A percentile compares a stretch with the other conserved stretches of the same genome.
Conservation (phyloP, 1,140 invertebrate species). For the Scaptomyza graminum region DNA sequence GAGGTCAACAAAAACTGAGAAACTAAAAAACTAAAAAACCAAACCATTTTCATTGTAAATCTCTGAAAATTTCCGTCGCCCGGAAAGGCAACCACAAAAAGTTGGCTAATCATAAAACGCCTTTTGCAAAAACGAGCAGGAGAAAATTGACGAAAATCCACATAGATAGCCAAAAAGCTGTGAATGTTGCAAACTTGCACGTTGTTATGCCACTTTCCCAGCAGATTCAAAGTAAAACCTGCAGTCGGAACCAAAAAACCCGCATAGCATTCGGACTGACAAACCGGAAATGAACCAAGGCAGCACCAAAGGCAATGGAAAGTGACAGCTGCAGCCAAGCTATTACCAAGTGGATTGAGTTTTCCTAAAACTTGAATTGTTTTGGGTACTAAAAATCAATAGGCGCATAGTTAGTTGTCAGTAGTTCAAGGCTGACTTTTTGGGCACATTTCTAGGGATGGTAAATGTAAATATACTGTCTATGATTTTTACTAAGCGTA, state of each 20-base stretch:
- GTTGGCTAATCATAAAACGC: conserved; percentile 36
- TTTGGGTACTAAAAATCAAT: conserved; percentile 35
- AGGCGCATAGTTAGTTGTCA: conserved; percentile 10
- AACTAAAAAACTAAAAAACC: background rate
- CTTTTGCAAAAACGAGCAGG: conserved; percentile 1
- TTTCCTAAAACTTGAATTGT: conserved; percentile 27
- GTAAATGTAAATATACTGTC: too few relatives aligned
- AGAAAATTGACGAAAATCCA: conserved; percentile 4
- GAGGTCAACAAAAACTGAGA: conserved; percentile 1
- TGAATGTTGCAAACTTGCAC: conserved; percentile 24
- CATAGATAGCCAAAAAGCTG: conserved; percentile 33
- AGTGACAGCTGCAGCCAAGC: conserved; percentile 36
- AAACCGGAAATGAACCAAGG: conserved; percentile 57
- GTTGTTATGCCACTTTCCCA: conserved; percentile 3
- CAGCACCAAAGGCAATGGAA: conserved; percentile 19
- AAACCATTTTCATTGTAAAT: conserved; percentile 8
- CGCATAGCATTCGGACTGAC: conserved; percentile 22
- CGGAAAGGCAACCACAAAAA: conserved; percentile 44
- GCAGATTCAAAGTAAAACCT: conserved; percentile 11
- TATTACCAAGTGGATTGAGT: conserved; percentile 7
- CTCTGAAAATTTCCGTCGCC: conserved; percentile 15
- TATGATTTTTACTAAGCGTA: background rate
- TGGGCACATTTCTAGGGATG: background rate
- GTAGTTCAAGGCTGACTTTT: conserved; percentile 26
- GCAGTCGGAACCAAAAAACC: conserved; percentile 9